These are phyloP conservation scores for Synergus gifuensis DNA, from an alignment of 2,888 invertebrate species.

Conservation along the genomic window DNA sequence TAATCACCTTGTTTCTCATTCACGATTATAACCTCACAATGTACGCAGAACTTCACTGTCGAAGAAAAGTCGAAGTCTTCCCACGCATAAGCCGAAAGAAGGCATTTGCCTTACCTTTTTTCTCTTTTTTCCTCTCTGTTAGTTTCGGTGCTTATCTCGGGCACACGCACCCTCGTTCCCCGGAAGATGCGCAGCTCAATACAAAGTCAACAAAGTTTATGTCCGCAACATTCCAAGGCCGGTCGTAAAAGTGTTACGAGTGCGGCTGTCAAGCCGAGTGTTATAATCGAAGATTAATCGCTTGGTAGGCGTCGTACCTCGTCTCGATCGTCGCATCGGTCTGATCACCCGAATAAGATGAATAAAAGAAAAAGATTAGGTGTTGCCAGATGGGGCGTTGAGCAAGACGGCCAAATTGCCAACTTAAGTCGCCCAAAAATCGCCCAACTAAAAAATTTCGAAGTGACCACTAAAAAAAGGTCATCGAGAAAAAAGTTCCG, in stretches of 20 bases:
- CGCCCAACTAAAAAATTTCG: too few species aligned
- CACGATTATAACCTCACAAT: neutral
- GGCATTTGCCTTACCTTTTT: neutral
- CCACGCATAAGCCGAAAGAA: constrained; percentile 1
- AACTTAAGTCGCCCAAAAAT: too few species aligned
- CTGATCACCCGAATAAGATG: constrained; percentile 51
- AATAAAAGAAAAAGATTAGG: constrained; percentile 58
- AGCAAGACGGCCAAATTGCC: too few species aligned
- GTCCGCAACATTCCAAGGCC: constrained; percentile 42
- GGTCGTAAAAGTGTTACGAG: constrained; percentile 73
- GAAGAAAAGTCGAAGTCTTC: neutral
- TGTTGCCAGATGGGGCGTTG: neutral
- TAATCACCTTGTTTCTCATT: neutral
- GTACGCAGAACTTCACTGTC: neutral
- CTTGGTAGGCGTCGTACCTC: constrained; percentile 61
- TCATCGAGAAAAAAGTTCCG: too few species aligned
- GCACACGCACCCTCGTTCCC: neutral
- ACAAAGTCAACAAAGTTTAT: constrained; percentile 21
- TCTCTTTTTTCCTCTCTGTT: neutral
- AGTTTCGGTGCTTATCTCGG: constrained; percentile 8
- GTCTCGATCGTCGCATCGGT: constrained; percentile 49
- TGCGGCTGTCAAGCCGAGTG: constrained; percentile 69
- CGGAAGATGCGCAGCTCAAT: neutral
- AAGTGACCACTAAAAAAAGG: too few species aligned
- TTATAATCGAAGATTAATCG: constrained; percentile 77